Percentiles rank a stretch among this genome's conserved stretches.
These are phyloP conservation scores for Uromys caudimaculatus DNA, from an alignment of 2,797 vertebrate species.

Conservation along the genomic window DNA sequence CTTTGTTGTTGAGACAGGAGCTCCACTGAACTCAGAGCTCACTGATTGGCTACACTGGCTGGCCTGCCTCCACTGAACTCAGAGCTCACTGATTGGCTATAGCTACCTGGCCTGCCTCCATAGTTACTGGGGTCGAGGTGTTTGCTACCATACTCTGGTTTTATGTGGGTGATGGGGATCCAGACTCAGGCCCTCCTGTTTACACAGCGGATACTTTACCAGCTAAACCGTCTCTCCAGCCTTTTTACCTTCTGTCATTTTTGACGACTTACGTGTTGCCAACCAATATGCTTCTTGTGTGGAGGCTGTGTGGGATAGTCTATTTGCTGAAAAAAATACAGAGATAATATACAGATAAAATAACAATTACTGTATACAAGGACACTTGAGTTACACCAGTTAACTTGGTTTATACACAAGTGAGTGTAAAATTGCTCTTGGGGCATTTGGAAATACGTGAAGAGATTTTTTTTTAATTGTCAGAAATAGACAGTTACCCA, in stretches of 20 bases:
- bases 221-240: background rate
- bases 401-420: background rate
- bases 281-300: background rate
- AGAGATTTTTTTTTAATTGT: conserved; percentile 22
- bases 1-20: no score
- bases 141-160: background rate
- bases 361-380: background rate
- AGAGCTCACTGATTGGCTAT: background rate
- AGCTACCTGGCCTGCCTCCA: background rate
- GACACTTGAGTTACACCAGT: background rate
- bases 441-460: background rate
- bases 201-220: background rate
- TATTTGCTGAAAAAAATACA: conserved; percentile 11
- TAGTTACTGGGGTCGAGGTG: background rate
- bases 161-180: background rate
- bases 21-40: background rate
- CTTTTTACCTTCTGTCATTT: background rate
- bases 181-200: background rate
- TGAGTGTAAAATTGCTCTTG: background rate
- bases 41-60: background rate
- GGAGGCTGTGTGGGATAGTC: background rate
- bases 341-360: background rate
- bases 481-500: background rate
- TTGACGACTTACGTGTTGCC: background rate
- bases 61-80: background rate